Evolutionary conservation across 2,797 vertebrate genomes (phyloP).

Genomic region (Clarias platycephalus): DNA sequence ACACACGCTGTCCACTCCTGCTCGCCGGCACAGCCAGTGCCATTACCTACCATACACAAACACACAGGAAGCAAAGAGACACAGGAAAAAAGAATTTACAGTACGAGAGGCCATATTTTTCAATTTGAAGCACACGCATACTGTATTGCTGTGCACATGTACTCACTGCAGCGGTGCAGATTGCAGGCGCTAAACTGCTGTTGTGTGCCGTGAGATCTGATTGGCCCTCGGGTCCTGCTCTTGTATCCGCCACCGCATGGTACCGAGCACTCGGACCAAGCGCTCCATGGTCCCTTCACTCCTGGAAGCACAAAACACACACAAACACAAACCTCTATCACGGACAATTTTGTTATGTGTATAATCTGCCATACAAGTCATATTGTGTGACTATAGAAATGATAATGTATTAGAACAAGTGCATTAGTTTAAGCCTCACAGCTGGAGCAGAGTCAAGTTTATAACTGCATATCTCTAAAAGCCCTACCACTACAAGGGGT

Average conservation of each 20-base stretch:
- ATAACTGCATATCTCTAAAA: neutral
- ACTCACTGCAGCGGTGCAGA: constrained; percentile 77
- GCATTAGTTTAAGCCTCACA: neutral
- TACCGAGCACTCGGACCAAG: constrained; percentile 83
- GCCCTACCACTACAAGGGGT: constrained; percentile 76
- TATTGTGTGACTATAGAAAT: neutral
- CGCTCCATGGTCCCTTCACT: constrained; percentile 73
- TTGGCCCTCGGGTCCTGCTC: constrained; percentile 74
- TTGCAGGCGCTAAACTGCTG: constrained; percentile 84
- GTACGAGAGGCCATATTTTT: neutral
- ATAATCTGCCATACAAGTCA: neutral
- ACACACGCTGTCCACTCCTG: constrained; percentile 79
- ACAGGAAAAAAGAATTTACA: neutral
- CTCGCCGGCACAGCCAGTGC: constrained; percentile 69
- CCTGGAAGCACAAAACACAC: constrained; percentile 61
- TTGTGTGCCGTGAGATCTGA: constrained; percentile 68
- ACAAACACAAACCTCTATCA: neutral
- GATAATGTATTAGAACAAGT: neutral
- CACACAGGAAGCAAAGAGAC: neutral
- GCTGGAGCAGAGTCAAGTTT: no score
- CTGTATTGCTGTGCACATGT: neutral
- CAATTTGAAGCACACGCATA: no score
- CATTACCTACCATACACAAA: constrained; percentile 71
- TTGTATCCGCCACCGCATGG: constrained; percentile 84
- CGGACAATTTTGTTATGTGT: neutral